Evolutionary conservation across 1,140 invertebrate genomes (phyloP), one percentile per base, ranked within the genome.

Genomic region (Achroia grisella): DNA sequence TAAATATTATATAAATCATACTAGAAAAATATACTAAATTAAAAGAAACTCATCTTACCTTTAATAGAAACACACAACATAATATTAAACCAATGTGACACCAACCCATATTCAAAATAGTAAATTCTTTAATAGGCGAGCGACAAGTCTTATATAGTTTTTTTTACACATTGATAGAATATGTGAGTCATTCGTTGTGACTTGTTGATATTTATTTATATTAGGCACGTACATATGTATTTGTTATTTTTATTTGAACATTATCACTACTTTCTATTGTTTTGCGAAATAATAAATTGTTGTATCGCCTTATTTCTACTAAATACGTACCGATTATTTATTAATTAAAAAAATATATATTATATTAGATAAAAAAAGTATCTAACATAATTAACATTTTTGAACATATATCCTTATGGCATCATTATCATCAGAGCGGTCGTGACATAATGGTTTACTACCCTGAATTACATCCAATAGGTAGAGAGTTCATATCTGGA

Each of bases 141-240:
- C 12, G 4, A 31, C 3, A 12, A 17, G 41, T 34, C 52, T 69
- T 75, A 56, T 78, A 74, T 77, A 71, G 44, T 15, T 43, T 46
- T n/a, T n/a, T 27, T 10, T 8, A 8, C 10, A 13, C n/a, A 40
- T 29, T 44, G 49, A 53, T 58, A 58, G 44, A 8, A 44, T 33
- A 48, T 35, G 33, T 32, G 28, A 40, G 8, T 10, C 13, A 39
- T 50, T 58, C 52, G 59, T 65, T 48, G 54, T 49, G 35, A 28
- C 43, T 50, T 44, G 55, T 41, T 58, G 52, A 64, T 56, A 37
- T 36, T 10, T 42, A 39, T 23, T 23, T 23, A 23, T 23, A 35
- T 13, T 35, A 60, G 52, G 72, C 75, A 79, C 75, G 75, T 79
- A 71, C 41, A 13, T 15, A 35, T 14, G 8, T 35, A 8, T 37